Evolutionary conservation across 2,113 vertebrate species (phyloP), one percentile per base, ranked within the genome.

Genomic region (Podilymbus podiceps): DNA sequence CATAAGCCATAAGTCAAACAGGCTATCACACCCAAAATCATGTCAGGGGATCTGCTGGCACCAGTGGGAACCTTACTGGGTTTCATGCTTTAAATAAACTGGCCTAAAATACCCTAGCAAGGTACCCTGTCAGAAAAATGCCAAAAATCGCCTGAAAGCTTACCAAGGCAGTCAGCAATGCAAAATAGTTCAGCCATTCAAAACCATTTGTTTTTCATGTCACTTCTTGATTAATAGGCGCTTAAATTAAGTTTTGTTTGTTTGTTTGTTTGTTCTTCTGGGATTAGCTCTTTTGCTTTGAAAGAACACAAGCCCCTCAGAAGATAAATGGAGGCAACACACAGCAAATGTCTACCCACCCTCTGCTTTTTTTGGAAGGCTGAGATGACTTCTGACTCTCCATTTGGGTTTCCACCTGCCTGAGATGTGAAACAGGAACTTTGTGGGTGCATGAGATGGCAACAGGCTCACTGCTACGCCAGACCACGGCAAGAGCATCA

Each of bases 181-280:
- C 80, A 94, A 88, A 94, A 82, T 62, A 87, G 89, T 42, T 81
- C 49, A 91, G 50, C 60, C 66, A 75, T 74, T 84, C 60, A 55
- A 93, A 85, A 9, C 52, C 58, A 59, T 76, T 88, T 5, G 1
- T 68, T 95, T 88, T 95, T 79, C 74, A 66, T 1, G 1, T 89
- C 49, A 91, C 35, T 23, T 19, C 46, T 85, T 94, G 87, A 95
- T 95, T 91, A 91, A 95, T 38, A 76, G 90, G 58, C 4, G 0
- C 55, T 90, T 84, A 91, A 81, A 67, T 88, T 71, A 74, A 83
- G 66, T 49, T 93, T 67, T 84, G 67, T 80, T 93, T 92, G 53
- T 89, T 89, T 88, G 64, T 76, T 89, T 89, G 20, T 92, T 96
- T 92, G 63, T 71, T 92, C 13, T 93, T 90, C 50, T 92, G 69